These are phyloP conservation scores for Diuraphis noxia DNA, from an alignment of 1,140 invertebrate genomes.

Conservation along the genomic window DNA sequence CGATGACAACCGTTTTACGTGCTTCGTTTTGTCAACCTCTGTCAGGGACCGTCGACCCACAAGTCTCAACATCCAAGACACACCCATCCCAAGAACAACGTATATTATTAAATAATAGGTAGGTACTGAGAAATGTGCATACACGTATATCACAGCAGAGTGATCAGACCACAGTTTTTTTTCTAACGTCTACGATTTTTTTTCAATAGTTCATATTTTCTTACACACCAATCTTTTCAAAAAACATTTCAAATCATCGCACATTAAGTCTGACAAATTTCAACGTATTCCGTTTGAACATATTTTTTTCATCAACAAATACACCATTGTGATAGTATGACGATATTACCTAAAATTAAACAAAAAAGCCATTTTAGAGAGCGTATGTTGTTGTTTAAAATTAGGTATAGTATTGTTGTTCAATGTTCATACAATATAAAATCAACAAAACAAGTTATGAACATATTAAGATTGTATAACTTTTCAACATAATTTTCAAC, in stretches of 20 bases:
- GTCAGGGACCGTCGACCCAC: background rate
- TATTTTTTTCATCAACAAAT: background rate
- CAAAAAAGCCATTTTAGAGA: too few relatives aligned
- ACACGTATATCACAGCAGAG: background rate
- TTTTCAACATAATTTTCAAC: too few relatives aligned
- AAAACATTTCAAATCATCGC: background rate
- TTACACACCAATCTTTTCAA: background rate
- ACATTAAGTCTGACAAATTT: background rate
- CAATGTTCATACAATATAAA: background rate
- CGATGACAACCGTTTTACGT: background rate
- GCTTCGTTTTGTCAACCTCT: background rate
- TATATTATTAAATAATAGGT: constrained; percentile 13
- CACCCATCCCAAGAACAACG: background rate
- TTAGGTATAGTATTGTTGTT: background rate
- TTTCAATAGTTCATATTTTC: background rate
- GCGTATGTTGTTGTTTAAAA: too few relatives aligned
- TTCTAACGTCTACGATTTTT: background rate
- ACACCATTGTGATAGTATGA: background rate
- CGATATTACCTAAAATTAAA: background rate
- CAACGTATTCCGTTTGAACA: background rate
- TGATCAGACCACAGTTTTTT: background rate
- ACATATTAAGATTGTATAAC: background rate
- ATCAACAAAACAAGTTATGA: background rate
- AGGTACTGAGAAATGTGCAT: background rate
- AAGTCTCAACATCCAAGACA: background rate